Evolutionary conservation across 2,888 invertebrate species (phyloP), one percentile per base, ranked within the genome.

Genomic region (Erebia palarica): DNA sequence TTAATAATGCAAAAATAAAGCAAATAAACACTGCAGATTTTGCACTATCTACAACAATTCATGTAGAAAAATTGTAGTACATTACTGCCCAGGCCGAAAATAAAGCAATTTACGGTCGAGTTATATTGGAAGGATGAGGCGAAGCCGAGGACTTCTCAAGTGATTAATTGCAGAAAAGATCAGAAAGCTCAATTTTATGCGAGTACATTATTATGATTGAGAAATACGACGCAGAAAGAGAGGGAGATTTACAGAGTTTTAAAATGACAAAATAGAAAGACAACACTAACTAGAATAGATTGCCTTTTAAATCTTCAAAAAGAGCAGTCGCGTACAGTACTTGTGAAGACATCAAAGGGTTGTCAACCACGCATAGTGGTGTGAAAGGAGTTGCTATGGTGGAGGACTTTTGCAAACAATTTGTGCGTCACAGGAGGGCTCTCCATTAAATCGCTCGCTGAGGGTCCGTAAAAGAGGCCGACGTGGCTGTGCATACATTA

Each of bases 401-500:
- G 82, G 78, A 79, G 78, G 81, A 81, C 82, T 84, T 87, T 88
- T 85, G 82, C 82, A 85, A 85, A 87, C 86, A 89, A 89, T 88
- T 87, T 87, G 80, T 80, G 81, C 78, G 79, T 80, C 77, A 79
- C 78, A 76, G 76, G 76, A 89, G 87, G 80, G 84, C 82, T 80
- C 87, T 90, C 83, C 82, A 86, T 88, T 87, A 86, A 84, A 87
- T 84, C 87, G 86, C 84, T 87, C 86, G 84, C 82, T 84, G 82
- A 82, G 83, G 84, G 82, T 82, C 83, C 82, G 78, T 78, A 80
- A 59, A 71, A 78, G 78, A 80, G 63, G 73, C 77, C 76, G 82
- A 81, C 86, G 83, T 87, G 88, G 85, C 86, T 84, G 80, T 81
- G 85, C 88, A 89, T 87, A 87, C 86, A 88, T 88, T 86, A 88